phyloP scores from a whole-genome alignment of 2,797 vertebrate species.

The Oreortyx pictus region DNA sequence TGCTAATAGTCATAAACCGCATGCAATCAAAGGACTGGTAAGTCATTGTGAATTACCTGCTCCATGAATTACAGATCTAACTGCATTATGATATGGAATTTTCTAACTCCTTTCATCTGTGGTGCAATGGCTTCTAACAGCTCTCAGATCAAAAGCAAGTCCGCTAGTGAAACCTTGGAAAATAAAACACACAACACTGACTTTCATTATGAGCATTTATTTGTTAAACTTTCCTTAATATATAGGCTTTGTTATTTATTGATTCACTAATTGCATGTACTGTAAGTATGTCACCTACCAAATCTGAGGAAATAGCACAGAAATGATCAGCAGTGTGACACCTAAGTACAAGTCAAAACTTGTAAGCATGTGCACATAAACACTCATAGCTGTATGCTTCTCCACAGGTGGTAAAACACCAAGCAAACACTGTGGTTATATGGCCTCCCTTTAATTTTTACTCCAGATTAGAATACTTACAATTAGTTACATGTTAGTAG shows the following conservation, averaged over 20 bases:
- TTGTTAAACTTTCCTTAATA: conserved; percentile 54
- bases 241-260: conserved; percentile 33
- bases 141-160: conserved; percentile 79
- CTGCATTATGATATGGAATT: conserved; percentile 83
- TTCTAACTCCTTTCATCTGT: conserved; percentile 85
- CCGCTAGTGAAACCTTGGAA: conserved; percentile 44
- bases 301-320: conserved; percentile 37
- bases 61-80: conserved; percentile 82
- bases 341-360: conserved; percentile 22
- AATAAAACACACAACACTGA: not conserved
- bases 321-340: conserved; percentile 37
- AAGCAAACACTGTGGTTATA: not conserved
- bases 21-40: conserved; percentile 84
- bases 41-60: conserved; percentile 84
- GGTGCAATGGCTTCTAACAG: conserved; percentile 74
- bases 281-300: conserved; percentile 51
- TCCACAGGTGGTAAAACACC: not conserved
- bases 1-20: conserved; percentile 86
- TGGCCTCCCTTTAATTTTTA: not conserved
- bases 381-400: not conserved
- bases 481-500: not conserved
- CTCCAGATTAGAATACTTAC: not conserved
- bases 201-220: conserved; percentile 54
- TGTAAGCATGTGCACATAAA: not conserved
- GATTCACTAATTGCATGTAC: conserved; percentile 44